Conservation (phyloP, 1,140 invertebrate species). For the Heliconius melpomene region DNA sequence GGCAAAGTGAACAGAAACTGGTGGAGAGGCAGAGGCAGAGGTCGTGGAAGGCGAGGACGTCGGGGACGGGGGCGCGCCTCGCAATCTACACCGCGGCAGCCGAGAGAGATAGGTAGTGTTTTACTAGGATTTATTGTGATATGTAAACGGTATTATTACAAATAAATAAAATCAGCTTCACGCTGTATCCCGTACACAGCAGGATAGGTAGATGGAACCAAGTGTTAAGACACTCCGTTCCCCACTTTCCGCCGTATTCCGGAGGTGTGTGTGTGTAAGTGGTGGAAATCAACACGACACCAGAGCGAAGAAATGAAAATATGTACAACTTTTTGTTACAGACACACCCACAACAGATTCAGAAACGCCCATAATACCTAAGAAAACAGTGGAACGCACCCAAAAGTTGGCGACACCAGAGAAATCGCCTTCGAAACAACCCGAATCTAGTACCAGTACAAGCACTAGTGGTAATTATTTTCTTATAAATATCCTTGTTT, state of each 20-base stretch:
- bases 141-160: too few species aligned
- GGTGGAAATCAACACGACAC: too few species aligned
- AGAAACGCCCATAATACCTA: slow-evolving; percentile 51
- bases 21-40: slow-evolving; percentile 53
- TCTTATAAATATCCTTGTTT: neutral
- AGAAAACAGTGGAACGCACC: slow-evolving; percentile 56
- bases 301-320: too few species aligned
- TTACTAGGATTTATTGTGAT: neutral
- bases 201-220: too few species aligned
- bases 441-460: slow-evolving; percentile 33
- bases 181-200: too few species aligned
- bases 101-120: slow-evolving; percentile 35
- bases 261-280: too few species aligned
- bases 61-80: slow-evolving; percentile 45
- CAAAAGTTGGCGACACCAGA: slow-evolving; percentile 68
- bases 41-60: slow-evolving; percentile 50
- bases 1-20: slow-evolving; percentile 46
- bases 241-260: too few species aligned
- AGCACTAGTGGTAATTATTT: neutral
- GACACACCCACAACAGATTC: slow-evolving; percentile 68
- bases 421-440: slow-evolving; percentile 59
- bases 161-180: too few species aligned
- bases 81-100: slow-evolving; percentile 12
- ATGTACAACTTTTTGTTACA: slow-evolving; percentile 17
- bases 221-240: too few species aligned